These are phyloP conservation scores for Piscicola geometra DNA, from an alignment of 2,888 invertebrate species.

Conservation along the genomic window DNA sequence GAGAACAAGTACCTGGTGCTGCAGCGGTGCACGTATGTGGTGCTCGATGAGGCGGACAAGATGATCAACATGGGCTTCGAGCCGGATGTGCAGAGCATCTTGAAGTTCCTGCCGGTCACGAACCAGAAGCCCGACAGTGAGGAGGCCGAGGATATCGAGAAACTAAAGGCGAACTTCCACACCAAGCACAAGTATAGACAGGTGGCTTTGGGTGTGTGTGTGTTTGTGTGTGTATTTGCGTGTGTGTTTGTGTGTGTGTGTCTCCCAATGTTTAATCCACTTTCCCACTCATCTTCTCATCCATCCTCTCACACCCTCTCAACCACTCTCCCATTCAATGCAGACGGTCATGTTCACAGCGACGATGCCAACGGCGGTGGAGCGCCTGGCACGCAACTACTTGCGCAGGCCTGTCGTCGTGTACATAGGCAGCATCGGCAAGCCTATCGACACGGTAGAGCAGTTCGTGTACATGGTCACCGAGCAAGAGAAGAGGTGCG, in stretches of 20 bases:
- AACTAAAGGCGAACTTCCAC: constrained; percentile 85
- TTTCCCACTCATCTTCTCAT: background rate
- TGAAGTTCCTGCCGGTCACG: constrained; percentile 94
- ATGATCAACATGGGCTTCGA: constrained; percentile 99
- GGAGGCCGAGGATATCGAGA: constrained; percentile 89
- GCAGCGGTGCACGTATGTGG: constrained; percentile 95
- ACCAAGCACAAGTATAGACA: constrained; percentile 94
- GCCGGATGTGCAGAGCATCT: constrained; percentile 87
- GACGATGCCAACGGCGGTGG: constrained; percentile 97
- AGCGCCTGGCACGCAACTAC: constrained; percentile 88
- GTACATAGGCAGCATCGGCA: constrained; percentile 91
- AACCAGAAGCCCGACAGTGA: constrained; percentile 97
- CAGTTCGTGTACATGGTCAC: constrained; percentile 92
- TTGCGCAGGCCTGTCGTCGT: constrained; percentile 92
- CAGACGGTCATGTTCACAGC: constrained; percentile 99
- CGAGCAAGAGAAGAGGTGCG: constrained; percentile 85
- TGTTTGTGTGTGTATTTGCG: too few species aligned
- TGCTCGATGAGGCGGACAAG: constrained; percentile 76
- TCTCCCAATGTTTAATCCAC: background rate
- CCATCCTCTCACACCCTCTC: background rate
- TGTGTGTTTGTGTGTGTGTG: too few species aligned
- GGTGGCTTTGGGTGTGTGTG: constrained; percentile 54
- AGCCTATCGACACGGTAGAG: constrained; percentile 94
- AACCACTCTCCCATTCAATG: too few species aligned
- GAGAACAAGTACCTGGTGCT: constrained; percentile 95